Evolutionary conservation across 2,797 vertebrate species (phyloP).

Genomic region (Otus scops): DNA sequence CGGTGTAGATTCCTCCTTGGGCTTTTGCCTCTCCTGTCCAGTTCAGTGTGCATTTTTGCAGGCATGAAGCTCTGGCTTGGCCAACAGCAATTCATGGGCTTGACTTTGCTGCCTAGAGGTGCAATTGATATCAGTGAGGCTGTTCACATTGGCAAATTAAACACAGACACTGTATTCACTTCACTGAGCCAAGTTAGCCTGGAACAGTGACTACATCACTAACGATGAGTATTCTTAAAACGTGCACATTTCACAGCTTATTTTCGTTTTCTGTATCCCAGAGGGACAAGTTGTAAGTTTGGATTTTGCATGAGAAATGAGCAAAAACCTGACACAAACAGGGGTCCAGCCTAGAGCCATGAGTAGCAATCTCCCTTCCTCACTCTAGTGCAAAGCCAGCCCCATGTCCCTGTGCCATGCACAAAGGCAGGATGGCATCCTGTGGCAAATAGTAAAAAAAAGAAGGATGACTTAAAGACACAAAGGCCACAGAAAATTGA

Average conservation of each 20-base stretch:
- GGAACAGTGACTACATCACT: neutral
- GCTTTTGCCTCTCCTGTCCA: neutral
- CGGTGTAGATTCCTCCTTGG: neutral
- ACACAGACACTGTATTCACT: neutral
- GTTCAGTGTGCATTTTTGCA: neutral
- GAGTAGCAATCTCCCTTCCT: neutral
- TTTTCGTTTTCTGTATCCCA: neutral
- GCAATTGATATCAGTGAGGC: rapidly evolving
- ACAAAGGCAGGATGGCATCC: neutral
- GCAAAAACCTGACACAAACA: neutral
- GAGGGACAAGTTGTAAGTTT: neutral
- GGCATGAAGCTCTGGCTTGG: neutral
- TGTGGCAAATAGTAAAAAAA: neutral
- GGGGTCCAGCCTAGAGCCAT: neutral
- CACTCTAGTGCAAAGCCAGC: neutral
- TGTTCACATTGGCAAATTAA: neutral
- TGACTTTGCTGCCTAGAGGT: neutral
- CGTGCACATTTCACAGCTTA: neutral
- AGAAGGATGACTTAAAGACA: neutral
- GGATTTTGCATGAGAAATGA: neutral
- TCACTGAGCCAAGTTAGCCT: neutral
- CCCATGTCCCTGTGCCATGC: rapidly evolving
- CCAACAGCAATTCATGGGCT: neutral
- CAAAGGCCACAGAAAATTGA: neutral
- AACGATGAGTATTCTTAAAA: neutral